phyloP scores from a whole-genome alignment of 2,113 vertebrate species.

The Hippocampus comes region DNA sequence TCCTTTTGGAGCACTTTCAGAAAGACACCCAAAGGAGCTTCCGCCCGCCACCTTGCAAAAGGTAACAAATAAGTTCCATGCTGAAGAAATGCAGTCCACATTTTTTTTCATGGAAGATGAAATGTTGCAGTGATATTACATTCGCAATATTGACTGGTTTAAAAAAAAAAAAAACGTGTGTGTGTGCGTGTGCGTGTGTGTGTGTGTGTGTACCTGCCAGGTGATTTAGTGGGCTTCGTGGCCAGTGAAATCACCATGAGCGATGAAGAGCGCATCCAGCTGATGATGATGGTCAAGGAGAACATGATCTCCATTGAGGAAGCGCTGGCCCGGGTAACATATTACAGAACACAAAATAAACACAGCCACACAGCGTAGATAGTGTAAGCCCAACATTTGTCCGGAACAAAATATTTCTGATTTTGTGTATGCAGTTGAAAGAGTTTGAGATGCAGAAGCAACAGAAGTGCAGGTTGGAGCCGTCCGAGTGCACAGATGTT shows the following conservation, averaged over 20 bases:
- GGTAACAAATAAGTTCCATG: conserved; percentile 63
- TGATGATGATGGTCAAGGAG: conserved; percentile 99
- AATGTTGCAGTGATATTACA: too few species aligned
- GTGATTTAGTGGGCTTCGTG: conserved; percentile 90
- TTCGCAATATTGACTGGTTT: too few species aligned
- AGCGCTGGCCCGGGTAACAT: conserved; percentile 86
- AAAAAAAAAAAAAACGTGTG: too few species aligned
- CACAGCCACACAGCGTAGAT: too few species aligned
- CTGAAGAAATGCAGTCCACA: background rate
- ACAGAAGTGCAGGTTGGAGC: conserved; percentile 70
- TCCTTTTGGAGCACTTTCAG: conserved; percentile 95
- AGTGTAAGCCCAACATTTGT: too few species aligned
- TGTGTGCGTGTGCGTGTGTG: background rate
- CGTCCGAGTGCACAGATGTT: conserved; percentile 78
- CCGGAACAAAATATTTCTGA: background rate
- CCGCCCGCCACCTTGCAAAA: conserved; percentile 83
- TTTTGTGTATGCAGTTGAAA: conserved; percentile 77
- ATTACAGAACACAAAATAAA: background rate
- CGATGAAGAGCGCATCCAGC: conserved; percentile 93
- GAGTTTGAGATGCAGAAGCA: conserved; percentile 90
- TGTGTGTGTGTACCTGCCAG: conserved; percentile 55
- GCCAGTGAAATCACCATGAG: conserved; percentile 98
- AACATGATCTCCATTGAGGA: conserved; percentile 99
- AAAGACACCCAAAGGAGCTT: conserved; percentile 83
- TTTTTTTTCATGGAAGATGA: too few species aligned